Evolutionary conservation across 2,888 invertebrate species (phyloP).

Genomic region (Dysmachus trigonus): DNA sequence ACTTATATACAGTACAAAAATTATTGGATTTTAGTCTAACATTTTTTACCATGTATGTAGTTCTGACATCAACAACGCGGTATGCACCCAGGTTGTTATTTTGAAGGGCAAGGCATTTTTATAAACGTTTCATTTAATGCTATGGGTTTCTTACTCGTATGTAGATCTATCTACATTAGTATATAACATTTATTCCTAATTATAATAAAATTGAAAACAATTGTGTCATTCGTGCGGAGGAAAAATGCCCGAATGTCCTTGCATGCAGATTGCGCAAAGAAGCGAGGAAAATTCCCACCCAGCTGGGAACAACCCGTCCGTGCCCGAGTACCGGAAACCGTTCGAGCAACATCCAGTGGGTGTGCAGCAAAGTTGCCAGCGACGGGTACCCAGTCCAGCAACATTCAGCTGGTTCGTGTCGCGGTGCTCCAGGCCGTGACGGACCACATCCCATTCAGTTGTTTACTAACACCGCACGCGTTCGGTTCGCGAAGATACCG

Average conservation of each 20-base stretch:
- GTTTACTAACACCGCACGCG: constrained; percentile 40
- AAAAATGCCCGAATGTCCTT: neutral
- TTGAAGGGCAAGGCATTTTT: too few species aligned
- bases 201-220: too few species aligned
- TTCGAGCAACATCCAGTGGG: neutral
- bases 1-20: too few species aligned
- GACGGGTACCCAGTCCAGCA: neutral
- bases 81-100: too few species aligned
- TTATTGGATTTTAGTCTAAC: too few species aligned
- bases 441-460: constrained; percentile 26
- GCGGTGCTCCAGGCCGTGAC: neutral
- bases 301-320: neutral
- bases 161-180: too few species aligned
- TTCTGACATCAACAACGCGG: too few species aligned
- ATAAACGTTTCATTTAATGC: too few species aligned
- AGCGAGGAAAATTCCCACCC: neutral
- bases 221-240: too few species aligned
- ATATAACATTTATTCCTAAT: too few species aligned
- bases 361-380: neutral
- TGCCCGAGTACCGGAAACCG: neutral
- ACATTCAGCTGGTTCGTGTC: neutral
- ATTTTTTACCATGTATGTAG: too few species aligned
- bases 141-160: too few species aligned
- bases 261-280: neutral
- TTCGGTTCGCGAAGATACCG: neutral